phyloP scores from a whole-genome alignment of 92 coral and sea anemone species.

The Umimayanthus kanabou region DNA sequence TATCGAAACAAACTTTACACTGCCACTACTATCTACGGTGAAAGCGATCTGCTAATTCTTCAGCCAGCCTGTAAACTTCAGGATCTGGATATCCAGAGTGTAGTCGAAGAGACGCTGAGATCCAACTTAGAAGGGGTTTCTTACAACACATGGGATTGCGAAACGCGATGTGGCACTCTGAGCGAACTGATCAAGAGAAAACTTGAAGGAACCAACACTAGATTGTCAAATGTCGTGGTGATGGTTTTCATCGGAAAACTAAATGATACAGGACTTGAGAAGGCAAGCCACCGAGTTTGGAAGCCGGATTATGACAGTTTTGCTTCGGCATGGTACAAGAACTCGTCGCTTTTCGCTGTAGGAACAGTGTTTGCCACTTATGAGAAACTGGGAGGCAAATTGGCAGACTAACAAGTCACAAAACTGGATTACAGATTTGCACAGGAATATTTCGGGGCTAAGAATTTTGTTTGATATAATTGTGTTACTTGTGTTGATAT shows the following conservation, averaged over 20 bases:
- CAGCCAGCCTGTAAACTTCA: constrained; percentile 91
- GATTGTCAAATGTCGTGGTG: constrained; percentile 60
- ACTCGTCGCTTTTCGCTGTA: constrained; percentile 78
- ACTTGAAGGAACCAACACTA: constrained; percentile 43
- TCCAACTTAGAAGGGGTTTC: constrained; percentile 65
- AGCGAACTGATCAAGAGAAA: constrained; percentile 75
- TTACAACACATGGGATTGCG: constrained; percentile 76
- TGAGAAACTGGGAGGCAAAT: constrained; percentile 34
- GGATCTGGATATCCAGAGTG: constrained; percentile 77
- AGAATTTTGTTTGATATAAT: not conserved
- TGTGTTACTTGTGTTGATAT: not conserved
- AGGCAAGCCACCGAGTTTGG: constrained; percentile 86
- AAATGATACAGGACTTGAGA: constrained; percentile 78
- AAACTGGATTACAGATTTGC: not conserved
- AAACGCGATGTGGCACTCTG: constrained; percentile 68
- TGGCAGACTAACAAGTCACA: not conserved
- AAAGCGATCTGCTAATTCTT: constrained; percentile 64
- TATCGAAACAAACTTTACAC: not conserved
- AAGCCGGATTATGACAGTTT: constrained; percentile 85
- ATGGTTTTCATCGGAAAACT: constrained; percentile 78
- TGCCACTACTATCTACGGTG: constrained; percentile 14
- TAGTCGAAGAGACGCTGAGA: constrained; percentile 71
- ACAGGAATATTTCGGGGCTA: not conserved
- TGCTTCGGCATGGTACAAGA: constrained; percentile 87
- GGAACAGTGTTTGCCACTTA: constrained; percentile 82